These are phyloP conservation scores for Virgularia gustaviana DNA, from an alignment of 92 coral and sea anemone species.

Conservation along the genomic window DNA sequence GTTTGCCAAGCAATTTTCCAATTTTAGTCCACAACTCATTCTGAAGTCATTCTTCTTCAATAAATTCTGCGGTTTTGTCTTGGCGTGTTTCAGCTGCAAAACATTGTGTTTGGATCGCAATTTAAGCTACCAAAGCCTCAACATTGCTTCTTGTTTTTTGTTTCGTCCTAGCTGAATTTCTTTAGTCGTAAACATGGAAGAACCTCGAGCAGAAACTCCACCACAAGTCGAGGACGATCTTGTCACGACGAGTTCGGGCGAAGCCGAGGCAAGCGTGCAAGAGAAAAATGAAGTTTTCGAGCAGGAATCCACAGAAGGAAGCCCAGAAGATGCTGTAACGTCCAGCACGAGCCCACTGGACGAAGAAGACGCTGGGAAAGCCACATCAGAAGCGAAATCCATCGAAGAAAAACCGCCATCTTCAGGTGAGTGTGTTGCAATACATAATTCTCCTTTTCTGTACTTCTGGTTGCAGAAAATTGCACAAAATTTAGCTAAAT, in stretches of 20 bases:
- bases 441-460: background rate
- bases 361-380: background rate
- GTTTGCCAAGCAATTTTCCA: conserved; percentile 24
- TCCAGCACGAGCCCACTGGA: background rate
- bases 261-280: background rate
- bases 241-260: background rate
- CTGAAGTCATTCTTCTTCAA: background rate
- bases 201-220: background rate
- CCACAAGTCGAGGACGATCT: background rate
- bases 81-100: background rate
- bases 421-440: no score
- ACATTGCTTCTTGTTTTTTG: background rate
- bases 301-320: conserved; percentile 4
- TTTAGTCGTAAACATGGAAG: background rate
- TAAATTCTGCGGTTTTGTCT: background rate
- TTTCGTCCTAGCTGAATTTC: background rate
- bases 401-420: conserved; percentile 12
- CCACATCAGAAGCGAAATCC: conserved; percentile 7
- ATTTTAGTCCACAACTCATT: conserved; percentile 9
- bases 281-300: background rate
- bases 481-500: background rate
- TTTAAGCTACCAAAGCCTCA: no score
- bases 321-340: conserved; percentile 4
- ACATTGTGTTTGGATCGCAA: no score
- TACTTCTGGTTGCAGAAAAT: background rate